phyloP scores from a whole-genome alignment of 2,888 invertebrate species.

The Chelonus formosanus region DNA sequence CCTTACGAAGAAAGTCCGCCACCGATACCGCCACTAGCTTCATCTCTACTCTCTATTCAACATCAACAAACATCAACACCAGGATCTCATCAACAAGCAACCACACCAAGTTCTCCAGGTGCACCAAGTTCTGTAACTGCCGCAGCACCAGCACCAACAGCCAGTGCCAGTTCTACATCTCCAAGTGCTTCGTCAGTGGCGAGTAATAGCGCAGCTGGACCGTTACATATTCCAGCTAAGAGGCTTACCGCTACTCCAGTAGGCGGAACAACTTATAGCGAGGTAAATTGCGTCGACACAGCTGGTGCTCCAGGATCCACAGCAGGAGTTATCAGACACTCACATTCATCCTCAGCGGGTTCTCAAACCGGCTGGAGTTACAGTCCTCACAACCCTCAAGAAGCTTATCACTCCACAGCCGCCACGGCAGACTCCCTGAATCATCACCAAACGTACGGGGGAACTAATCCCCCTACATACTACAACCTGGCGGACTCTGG shows the following conservation, averaged over 20 bases:
- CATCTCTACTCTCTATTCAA: constrained; percentile 65
- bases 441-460: constrained; percentile 74
- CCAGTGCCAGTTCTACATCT: constrained; percentile 75
- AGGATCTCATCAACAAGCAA: constrained; percentile 67
- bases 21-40: constrained; percentile 63
- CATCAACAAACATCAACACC: constrained; percentile 55
- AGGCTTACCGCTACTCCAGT: constrained; percentile 70
- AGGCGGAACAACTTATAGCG: constrained; percentile 66
- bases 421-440: constrained; percentile 69
- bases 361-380: constrained; percentile 75
- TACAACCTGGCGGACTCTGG: constrained; percentile 73
- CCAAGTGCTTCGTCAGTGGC: constrained; percentile 69
- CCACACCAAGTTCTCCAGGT: constrained; percentile 67
- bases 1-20: constrained; percentile 78
- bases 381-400: constrained; percentile 70
- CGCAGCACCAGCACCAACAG: constrained; percentile 65
- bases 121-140: constrained; percentile 61
- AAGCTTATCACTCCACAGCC: constrained; percentile 61
- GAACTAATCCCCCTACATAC: constrained; percentile 73
- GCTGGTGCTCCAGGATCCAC: constrained; percentile 67
- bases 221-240: constrained; percentile 90
- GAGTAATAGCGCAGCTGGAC: constrained; percentile 77
- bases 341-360: constrained; percentile 65
- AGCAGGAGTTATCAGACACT: constrained; percentile 80
- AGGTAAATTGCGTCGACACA: constrained; percentile 65